Percentiles rank a stretch among this genome's conserved stretches.
phyloP scores from a whole-genome alignment of 2,888 invertebrate species.

The Oligia strigilis region DNA sequence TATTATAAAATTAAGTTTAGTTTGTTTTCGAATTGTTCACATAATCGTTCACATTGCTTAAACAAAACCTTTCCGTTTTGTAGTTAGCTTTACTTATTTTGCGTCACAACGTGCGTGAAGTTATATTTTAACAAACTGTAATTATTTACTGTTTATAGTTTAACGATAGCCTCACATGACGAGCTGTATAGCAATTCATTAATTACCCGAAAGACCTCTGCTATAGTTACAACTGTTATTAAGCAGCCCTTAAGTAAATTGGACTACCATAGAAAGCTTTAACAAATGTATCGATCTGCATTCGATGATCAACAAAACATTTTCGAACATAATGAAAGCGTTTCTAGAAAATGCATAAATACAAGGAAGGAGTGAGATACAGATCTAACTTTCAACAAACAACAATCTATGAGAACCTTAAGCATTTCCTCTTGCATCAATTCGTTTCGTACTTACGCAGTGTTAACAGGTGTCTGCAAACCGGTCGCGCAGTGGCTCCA shows the following conservation, averaged over 20 bases:
- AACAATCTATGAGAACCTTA: slow-evolving; percentile 85
- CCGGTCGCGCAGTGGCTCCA: slow-evolving; percentile 86
- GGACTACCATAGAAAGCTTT: slow-evolving; percentile 77
- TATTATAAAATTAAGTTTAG: slow-evolving; percentile 1
- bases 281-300: slow-evolving; percentile 75
- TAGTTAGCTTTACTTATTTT: slow-evolving; percentile 10
- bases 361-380: slow-evolving; percentile 81
- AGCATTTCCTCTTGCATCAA: slow-evolving; percentile 86
- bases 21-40: slow-evolving; percentile 9
- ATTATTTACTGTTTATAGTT: slow-evolving; percentile 26
- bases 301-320: slow-evolving; percentile 77
- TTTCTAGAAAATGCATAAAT: slow-evolving; percentile 85
- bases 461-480: slow-evolving; percentile 83
- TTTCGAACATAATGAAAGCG: slow-evolving; percentile 83
- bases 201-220: slow-evolving; percentile 69
- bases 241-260: slow-evolving; percentile 72
- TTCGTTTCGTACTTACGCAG: slow-evolving; percentile 87
- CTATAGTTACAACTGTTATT: slow-evolving; percentile 73
- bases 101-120: slow-evolving; percentile 12
- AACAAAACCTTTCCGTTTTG: slow-evolving; percentile 36
- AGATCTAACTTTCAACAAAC: slow-evolving; percentile 83
- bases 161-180: slow-evolving; percentile 39
- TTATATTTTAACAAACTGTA: slow-evolving; percentile 21
- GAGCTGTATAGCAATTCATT: slow-evolving; percentile 62
- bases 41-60: background rate